phyloP scores from a whole-genome alignment of 2,113 vertebrate species.

The Oryzias melastigma region DNA sequence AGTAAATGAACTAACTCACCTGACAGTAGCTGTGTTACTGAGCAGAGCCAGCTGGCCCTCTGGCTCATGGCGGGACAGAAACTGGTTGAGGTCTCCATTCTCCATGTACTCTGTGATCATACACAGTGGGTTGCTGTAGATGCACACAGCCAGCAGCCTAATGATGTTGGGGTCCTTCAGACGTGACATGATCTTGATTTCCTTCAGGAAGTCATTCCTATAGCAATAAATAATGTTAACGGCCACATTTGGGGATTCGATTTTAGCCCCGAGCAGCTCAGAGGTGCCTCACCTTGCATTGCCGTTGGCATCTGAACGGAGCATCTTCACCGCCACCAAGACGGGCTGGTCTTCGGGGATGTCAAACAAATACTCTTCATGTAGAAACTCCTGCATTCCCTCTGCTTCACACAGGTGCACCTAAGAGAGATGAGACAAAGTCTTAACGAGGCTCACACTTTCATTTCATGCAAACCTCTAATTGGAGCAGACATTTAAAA shows the following conservation, averaged over 20 bases:
- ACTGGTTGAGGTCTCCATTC: conserved; percentile 98
- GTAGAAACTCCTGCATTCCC: conserved; percentile 91
- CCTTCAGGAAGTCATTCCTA: conserved; percentile 98
- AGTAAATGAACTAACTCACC: conserved; percentile 66
- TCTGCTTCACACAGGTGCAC: conserved; percentile 97
- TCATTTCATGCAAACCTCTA: neutral
- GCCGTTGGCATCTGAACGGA: conserved; percentile 95
- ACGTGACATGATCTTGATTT: conserved; percentile 99
- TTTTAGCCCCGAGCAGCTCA: neutral
- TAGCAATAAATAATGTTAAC: neutral
- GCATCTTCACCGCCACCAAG: conserved; percentile 97
- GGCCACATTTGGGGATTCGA: neutral
- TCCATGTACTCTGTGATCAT: conserved; percentile 99
- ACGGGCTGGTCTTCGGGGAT: conserved; percentile 75
- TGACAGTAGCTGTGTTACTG: conserved; percentile 77
- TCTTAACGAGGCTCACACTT: neutral
- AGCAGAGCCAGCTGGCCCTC: conserved; percentile 65
- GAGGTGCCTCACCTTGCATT: conserved; percentile 85
- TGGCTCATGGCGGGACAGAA: conserved; percentile 91
- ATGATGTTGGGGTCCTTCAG: conserved; percentile 98
- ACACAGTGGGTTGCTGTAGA: conserved; percentile 89
- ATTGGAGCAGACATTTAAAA: neutral
- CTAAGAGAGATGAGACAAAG: conserved; percentile 56
- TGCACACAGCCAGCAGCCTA: conserved; percentile 92
- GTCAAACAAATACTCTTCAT: conserved; percentile 86